These are phyloP conservation scores for Lordiphosa stackelbergi DNA, from an alignment of 1,140 invertebrate genomes.

Conservation along the genomic window DNA sequence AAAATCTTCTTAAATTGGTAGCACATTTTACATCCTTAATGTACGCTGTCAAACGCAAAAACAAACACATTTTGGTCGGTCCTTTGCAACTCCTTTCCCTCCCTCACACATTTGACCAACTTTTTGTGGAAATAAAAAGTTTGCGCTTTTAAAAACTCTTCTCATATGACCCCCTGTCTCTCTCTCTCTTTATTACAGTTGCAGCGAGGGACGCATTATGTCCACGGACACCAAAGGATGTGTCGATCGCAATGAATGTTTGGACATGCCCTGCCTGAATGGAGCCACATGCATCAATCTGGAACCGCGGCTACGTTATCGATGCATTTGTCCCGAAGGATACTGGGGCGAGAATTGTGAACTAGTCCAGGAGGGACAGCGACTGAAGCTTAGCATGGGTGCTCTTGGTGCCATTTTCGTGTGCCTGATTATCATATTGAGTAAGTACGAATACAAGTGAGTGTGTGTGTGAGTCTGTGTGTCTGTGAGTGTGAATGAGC, in stretches of 20 bases:
- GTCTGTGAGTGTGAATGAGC: too few relatives aligned
- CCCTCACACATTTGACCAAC: conserved; percentile 22
- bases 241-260: conserved; percentile 81
- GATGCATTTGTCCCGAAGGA: conserved; percentile 80
- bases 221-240: conserved; percentile 81
- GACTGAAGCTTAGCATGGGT: conserved; percentile 81
- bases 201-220: conserved; percentile 80
- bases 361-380: conserved; percentile 81
- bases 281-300: conserved; percentile 81
- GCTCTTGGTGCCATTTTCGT: conserved; percentile 82
- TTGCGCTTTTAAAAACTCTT: conserved; percentile 5
- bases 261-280: conserved; percentile 81
- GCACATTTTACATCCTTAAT: conserved; percentile 33
- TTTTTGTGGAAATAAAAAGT: conserved; percentile 45
- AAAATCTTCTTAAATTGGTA: too few relatives aligned
- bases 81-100: neutral
- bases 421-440: conserved; percentile 81
- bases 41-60: conserved; percentile 23
- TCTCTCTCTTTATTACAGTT: conserved; percentile 71
- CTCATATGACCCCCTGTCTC: too few relatives aligned
- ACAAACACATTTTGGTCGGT: neutral
- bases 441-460: conserved; percentile 77
- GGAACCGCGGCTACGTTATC: conserved; percentile 79
- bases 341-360: conserved; percentile 84
- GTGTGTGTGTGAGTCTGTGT: conserved; percentile 34